phyloP scores from a whole-genome alignment of 2,888 invertebrate genomes.

The Sussaba pulchella region DNA sequence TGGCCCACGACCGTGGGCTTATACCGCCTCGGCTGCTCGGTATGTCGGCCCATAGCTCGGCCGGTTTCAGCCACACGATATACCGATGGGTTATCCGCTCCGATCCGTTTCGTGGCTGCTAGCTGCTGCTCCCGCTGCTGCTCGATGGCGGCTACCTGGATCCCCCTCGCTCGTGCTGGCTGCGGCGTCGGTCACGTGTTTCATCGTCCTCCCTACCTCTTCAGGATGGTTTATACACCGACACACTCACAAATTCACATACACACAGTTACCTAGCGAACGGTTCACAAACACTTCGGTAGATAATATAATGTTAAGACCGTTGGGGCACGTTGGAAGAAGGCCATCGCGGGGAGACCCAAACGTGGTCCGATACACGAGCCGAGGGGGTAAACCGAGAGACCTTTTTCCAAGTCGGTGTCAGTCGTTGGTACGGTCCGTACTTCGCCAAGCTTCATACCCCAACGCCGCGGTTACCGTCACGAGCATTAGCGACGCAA shows the following conservation, averaged over 20 bases:
- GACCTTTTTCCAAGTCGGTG: too few species aligned
- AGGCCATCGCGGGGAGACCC: too few species aligned
- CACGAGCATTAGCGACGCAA: neutral
- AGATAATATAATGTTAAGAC: too few species aligned
- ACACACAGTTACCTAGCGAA: too few species aligned
- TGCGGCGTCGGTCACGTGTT: too few species aligned
- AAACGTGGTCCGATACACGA: too few species aligned
- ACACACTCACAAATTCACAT: too few species aligned
- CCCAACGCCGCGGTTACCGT: neutral
- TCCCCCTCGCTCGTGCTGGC: neutral
- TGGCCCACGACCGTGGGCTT: conserved; percentile 38
- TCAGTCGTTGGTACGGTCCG: neutral
- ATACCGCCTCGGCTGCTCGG: conserved; percentile 10
- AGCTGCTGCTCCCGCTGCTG: neutral
- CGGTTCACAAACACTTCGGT: too few species aligned
- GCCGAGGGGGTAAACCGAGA: too few species aligned
- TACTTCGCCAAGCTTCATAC: neutral
- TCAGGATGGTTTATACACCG: too few species aligned
- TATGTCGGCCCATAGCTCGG: conserved; percentile 5
- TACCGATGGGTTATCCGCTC: conserved; percentile 26
- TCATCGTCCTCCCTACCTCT: too few species aligned
- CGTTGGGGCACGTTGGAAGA: too few species aligned
- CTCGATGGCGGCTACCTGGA: conserved; percentile 30
- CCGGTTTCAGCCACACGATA: neutral
- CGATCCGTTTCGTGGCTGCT: neutral